These are phyloP conservation scores for Cygnus atratus DNA, from an alignment of 2,113 vertebrate species.

Conservation along the genomic window DNA sequence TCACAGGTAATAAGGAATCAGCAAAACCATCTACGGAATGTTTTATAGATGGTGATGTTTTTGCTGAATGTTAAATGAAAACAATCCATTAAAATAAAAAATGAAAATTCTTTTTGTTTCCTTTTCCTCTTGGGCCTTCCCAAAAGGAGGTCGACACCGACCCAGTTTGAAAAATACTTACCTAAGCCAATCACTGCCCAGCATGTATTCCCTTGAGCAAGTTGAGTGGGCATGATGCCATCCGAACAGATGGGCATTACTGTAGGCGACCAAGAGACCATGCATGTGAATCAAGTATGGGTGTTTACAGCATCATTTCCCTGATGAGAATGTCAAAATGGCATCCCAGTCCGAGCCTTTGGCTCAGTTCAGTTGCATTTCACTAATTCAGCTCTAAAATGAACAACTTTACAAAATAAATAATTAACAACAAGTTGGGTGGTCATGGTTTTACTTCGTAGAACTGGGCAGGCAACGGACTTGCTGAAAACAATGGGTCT, in stretches of 20 bases:
- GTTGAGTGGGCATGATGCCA: conserved; percentile 77
- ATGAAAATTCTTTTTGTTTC: conserved; percentile 78
- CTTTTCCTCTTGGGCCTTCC: conserved; percentile 68
- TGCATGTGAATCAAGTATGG: conserved; percentile 77
- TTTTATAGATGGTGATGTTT: conserved; percentile 40
- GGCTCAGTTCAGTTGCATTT: conserved; percentile 41
- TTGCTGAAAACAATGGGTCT: neutral
- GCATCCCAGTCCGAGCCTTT: conserved; percentile 55
- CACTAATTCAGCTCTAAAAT: conserved; percentile 46
- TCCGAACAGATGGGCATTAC: conserved; percentile 79
- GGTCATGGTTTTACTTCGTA: neutral
- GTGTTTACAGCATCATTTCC: conserved; percentile 78
- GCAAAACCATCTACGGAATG: neutral
- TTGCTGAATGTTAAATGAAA: conserved; percentile 74
- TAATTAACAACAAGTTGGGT: neutral
- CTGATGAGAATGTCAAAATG: conserved; percentile 73
- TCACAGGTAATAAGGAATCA: conserved; percentile 37
- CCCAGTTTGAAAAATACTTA: conserved; percentile 74
- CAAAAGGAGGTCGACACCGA: conserved; percentile 72
- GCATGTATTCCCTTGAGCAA: conserved; percentile 73
- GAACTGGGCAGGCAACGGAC: neutral
- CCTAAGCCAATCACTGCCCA: conserved; percentile 77
- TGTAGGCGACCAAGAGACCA: conserved; percentile 80
- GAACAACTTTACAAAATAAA: conserved; percentile 37
- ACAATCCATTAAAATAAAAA: conserved; percentile 71